phyloP scores from a whole-genome alignment of 2,113 vertebrate genomes.

The Burhinus bistriatus region DNA sequence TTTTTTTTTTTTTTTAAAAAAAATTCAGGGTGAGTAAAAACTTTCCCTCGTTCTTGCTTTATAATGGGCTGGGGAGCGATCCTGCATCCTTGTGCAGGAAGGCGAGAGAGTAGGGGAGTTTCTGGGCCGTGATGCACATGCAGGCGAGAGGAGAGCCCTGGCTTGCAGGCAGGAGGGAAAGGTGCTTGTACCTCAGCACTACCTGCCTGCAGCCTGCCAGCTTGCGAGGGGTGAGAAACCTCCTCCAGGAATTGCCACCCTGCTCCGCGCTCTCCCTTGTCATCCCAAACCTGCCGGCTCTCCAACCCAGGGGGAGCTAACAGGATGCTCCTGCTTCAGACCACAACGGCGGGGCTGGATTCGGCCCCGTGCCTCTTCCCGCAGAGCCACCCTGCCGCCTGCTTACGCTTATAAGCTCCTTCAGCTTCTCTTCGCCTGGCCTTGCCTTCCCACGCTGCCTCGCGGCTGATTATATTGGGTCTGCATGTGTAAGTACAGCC shows the following conservation, averaged over 20 bases:
- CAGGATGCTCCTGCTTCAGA: background rate
- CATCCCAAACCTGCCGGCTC: background rate
- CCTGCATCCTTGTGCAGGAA: background rate
- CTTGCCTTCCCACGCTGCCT: constrained; percentile 25
- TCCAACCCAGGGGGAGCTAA: background rate
- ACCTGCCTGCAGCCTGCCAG: background rate
- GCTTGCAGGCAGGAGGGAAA: background rate
- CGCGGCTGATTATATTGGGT: background rate
- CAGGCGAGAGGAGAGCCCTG: background rate
- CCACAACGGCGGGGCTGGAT: background rate
- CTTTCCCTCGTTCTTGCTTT: background rate
- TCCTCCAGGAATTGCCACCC: background rate
- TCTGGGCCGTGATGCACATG: rapidly evolving
- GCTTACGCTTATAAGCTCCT: background rate
- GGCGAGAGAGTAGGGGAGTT: background rate
- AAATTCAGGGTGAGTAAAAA: background rate
- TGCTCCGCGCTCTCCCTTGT: background rate
- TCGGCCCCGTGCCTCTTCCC: background rate
- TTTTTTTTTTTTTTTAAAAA: background rate
- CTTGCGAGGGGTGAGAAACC: rapidly evolving
- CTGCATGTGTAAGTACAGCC: constrained; percentile 63
- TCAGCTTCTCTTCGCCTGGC: background rate
- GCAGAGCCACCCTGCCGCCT: background rate
- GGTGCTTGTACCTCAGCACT: background rate
- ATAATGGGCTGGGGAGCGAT: background rate